Base-by-base conservation (phyloP, 2,888 invertebrate genomes). In the Drosophila eohydei region DNA sequence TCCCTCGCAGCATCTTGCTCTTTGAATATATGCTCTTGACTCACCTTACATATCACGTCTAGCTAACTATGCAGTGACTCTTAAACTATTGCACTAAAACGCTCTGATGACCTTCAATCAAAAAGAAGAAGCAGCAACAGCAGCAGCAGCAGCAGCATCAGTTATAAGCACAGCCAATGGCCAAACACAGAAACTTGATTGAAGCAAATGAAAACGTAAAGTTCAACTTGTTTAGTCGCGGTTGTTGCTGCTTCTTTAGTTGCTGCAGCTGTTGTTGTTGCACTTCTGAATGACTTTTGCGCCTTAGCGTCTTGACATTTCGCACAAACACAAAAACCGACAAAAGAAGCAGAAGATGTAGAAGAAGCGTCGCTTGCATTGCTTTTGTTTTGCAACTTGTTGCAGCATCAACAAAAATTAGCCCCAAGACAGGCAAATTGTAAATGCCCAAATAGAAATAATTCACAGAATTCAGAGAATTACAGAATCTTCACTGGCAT, bases 351-450 rank as follows among this genome's bases (percentile, higher is more conserved):
- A 69, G 21, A 28, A 41, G 32, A 64, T 60, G n/a, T 8, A 62
- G 43, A 57, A 69, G 71, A 65, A 57, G 63, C 65, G 62, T 21
- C 34, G 60, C 44, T 51, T 52, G 38, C 60, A 26, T 64, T 67
- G 76, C 80, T 71, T 88, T 89, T 88, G 72, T 89, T 89, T 83
- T 76, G 84, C 87, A 85, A 90, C 74, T 69, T 62, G 74, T 77
- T 89, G 89, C 87, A 64, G 56, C 78, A 88, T 65, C 55, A 55
- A 36, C 38, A n/a, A 14, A 59, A 69, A 52, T 30, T 40, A 52
- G 58, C 80, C 54, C 76, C 38, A 21, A 34, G 21, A 62, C 41
- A 55, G 58, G 58, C 83, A 67, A 50, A 34, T 73, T 73, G 79
- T 38, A 50, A 38, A 34, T 50, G 50, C 60, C 36, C 63, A 58